Conservation (phyloP, 2,113 vertebrate species). For the Daboia siamensis region DNA sequence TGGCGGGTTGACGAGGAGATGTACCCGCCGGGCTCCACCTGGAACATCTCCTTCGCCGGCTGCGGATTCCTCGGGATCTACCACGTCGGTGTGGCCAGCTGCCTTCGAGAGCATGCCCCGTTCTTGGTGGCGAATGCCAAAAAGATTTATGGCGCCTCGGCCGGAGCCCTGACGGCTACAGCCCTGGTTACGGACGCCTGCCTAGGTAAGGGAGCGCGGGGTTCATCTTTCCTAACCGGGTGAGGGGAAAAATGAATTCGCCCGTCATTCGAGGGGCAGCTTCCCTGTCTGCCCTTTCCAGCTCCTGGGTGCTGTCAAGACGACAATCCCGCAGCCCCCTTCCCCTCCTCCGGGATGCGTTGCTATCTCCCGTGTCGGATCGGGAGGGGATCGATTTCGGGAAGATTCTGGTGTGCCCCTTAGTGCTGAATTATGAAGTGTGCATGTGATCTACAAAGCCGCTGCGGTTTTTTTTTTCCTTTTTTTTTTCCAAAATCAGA, state of each 20-base stretch:
- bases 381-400: not conserved
- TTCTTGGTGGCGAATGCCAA: conserved; percentile 87
- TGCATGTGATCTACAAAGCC: not conserved
- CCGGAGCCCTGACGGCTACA: conserved; percentile 89
- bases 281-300: not conserved
- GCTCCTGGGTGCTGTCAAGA: not conserved
- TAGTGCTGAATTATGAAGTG: not conserved
- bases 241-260: not conserved
- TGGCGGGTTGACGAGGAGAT: conserved; percentile 64
- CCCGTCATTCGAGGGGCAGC: not conserved
- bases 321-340: not conserved
- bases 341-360: not conserved
- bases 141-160: conserved; percentile 92
- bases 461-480: not conserved
- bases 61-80: conserved; percentile 96
- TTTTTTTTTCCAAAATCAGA: not conserved
- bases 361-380: not conserved
- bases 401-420: not conserved
- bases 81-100: conserved; percentile 93
- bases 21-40: conserved; percentile 85
- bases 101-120: conserved; percentile 87
- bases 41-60: conserved; percentile 97
- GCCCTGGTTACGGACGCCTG: conserved; percentile 85
- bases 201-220: conserved; percentile 70
- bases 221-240: not conserved